A percentile compares a stretch with the other conserved stretches of the same genome.
phyloP scores from a whole-genome alignment of 92 coral and sea anemone genomes.

The Paragorgia papillata region DNA sequence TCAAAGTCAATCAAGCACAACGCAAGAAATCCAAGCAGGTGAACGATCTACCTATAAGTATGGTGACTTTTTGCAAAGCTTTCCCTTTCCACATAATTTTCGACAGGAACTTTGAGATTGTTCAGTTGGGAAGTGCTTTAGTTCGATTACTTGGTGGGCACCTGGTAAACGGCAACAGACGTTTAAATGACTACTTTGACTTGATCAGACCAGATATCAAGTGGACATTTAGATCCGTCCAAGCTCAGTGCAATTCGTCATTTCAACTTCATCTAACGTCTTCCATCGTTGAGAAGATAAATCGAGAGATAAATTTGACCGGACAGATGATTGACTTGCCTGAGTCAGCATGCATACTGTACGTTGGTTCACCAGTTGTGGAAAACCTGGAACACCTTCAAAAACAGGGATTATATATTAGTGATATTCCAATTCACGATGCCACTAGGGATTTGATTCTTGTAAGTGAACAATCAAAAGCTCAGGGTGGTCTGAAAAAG shows the following conservation, averaged over 20 bases:
- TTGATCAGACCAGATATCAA: slow-evolving; percentile 64
- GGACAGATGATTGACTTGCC: slow-evolving; percentile 89
- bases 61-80: slow-evolving; percentile 52
- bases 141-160: slow-evolving; percentile 71
- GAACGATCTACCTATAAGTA: slow-evolving; percentile 62
- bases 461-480: slow-evolving; percentile 86
- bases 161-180: slow-evolving; percentile 53
- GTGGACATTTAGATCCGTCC: slow-evolving; percentile 66
- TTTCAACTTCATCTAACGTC: slow-evolving; percentile 67
- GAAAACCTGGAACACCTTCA: slow-evolving; percentile 76
- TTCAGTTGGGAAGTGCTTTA: slow-evolving; percentile 75
- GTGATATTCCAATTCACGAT: slow-evolving; percentile 90
- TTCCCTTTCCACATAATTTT: slow-evolving; percentile 42
- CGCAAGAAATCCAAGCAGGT: slow-evolving; percentile 25
- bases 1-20: not conserved
- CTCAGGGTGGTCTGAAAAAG: slow-evolving; percentile 79
- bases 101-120: slow-evolving; percentile 55
- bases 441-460: slow-evolving; percentile 83
- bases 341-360: slow-evolving; percentile 73
- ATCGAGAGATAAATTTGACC: slow-evolving; percentile 62
- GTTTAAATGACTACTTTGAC: slow-evolving; percentile 65
- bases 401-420: slow-evolving; percentile 77
- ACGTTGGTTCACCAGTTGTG: slow-evolving; percentile 83
- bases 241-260: slow-evolving; percentile 68
- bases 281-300: slow-evolving; percentile 40